These are phyloP conservation scores for Burhinus oedicnemus DNA, from an alignment of 2,113 vertebrate species.

Conservation along the genomic window DNA sequence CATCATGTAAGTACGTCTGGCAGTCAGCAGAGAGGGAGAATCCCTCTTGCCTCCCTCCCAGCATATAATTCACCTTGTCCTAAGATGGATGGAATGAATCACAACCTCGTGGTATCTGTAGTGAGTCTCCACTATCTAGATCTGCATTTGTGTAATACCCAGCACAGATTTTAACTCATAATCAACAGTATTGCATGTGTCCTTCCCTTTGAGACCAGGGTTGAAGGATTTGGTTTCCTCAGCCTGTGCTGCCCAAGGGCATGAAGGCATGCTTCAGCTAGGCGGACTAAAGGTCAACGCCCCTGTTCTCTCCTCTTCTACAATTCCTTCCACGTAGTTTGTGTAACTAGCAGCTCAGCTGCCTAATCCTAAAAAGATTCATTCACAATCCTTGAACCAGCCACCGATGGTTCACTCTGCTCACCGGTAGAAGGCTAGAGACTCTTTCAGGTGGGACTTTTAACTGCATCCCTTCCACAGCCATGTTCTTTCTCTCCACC, in stretches of 20 bases:
- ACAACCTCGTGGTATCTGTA: not conserved
- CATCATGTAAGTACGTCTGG: not conserved
- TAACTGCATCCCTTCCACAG: not conserved
- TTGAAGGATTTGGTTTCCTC: not conserved
- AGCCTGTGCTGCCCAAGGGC: not conserved
- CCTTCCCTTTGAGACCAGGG: not conserved
- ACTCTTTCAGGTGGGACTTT: not conserved
- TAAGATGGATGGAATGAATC: slow-evolving; percentile 1
- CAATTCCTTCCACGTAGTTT: not conserved
- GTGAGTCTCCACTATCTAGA: not conserved
- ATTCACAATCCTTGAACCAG: not conserved
- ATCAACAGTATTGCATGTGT: not conserved
- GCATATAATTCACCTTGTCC: not conserved
- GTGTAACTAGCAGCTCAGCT: not conserved
- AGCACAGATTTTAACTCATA: not conserved
- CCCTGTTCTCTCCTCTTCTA: not conserved
- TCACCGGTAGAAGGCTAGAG: fast-evolving
- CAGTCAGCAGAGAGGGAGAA: not conserved
- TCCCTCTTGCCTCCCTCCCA: not conserved
- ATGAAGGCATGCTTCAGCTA: not conserved
- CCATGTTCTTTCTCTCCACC: not conserved
- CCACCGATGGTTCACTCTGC: not conserved
- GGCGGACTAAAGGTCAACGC: not conserved
- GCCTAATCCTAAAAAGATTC: not conserved
- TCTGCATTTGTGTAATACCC: not conserved